Evolutionary conservation across 2,888 invertebrate species (phyloP).

Genomic region (Periphyllus acericola): DNA sequence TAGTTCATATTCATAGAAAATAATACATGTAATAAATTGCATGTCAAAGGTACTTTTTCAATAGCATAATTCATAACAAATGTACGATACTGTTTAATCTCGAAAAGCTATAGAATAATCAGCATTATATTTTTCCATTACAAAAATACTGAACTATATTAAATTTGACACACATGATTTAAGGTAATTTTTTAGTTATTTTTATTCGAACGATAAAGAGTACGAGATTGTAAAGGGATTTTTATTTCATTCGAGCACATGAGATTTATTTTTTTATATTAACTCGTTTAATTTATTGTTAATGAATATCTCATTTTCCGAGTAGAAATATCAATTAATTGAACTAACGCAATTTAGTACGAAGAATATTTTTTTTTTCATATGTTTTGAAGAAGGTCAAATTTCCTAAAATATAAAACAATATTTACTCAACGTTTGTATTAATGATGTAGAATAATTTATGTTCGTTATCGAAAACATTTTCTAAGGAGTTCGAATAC

Average conservation of each 20-base stretch:
- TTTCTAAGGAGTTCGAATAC: constrained; percentile 14
- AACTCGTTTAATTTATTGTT: neutral
- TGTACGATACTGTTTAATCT: no score
- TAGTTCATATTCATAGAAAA: no score
- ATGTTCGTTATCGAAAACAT: constrained; percentile 41
- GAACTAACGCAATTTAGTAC: neutral
- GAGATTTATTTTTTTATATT: no score
- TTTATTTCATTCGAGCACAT: no score
- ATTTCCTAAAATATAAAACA: constrained; percentile 1
- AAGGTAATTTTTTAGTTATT: no score
- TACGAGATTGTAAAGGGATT: no score
- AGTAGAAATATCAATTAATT: neutral
- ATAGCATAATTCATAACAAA: no score
- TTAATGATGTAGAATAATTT: constrained; percentile 27
- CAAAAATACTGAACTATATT: no score
- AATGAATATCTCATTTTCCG: neutral
- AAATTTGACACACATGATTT: no score
- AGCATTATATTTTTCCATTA: no score
- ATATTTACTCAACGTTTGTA: constrained; percentile 11
- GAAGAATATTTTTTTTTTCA: neutral
- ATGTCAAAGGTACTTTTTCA: neutral
- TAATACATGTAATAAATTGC: neutral
- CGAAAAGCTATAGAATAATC: no score
- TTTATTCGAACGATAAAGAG: no score
- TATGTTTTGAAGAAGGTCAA: neutral